Evolutionary conservation across 2,113 vertebrate species (phyloP), one percentile per base, ranked within the genome.

Genomic region (Taurulus bubalis): DNA sequence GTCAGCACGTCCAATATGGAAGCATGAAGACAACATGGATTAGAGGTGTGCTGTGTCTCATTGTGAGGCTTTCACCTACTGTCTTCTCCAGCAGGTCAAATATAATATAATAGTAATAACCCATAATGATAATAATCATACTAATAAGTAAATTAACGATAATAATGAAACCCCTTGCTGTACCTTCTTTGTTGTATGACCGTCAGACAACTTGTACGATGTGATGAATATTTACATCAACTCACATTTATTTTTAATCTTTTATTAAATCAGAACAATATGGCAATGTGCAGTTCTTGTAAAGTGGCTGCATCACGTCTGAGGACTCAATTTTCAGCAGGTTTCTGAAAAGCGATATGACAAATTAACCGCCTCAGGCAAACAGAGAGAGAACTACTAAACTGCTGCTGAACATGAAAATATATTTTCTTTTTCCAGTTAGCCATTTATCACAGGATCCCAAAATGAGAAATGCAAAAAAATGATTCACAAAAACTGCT

Each of bases 181-280:
- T 18, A 18, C 45, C 16, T 49, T 49, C 7, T 49, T 49, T 49
- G n/a, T 45, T 26, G 36, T n/a, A 3, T 1, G 7, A 24, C 28
- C 8, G 20, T 34, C 40, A 51, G 9, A 10, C 15, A 45, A 74
- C 32, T 32, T n/a, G 16, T 26, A 11, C 18, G 6, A 26, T 32
- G 4, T 32, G 12, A 71, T 47, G 8, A 74, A 82, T 24, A 70
- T 49, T 14, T 14, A 73, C 34, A 72, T 56, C 30, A 30, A 11
- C 2, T 30, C 45, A 60, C 1, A 28, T 9, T 75, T 58, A 20
- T 20, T 38, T 53, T 53, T 34, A 83, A 38, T 38, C 9, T 90
- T 45, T 90, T 88, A 88, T 90, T 90, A 7, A 45, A 64, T 36
- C 9, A 20, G 40, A 74, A 20, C 71, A 83, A 70, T 53, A 70